Evolutionary conservation across 1,140 invertebrate species (phyloP), one percentile per base, ranked within the genome.

Genomic region (Drosophila rufa): DNA sequence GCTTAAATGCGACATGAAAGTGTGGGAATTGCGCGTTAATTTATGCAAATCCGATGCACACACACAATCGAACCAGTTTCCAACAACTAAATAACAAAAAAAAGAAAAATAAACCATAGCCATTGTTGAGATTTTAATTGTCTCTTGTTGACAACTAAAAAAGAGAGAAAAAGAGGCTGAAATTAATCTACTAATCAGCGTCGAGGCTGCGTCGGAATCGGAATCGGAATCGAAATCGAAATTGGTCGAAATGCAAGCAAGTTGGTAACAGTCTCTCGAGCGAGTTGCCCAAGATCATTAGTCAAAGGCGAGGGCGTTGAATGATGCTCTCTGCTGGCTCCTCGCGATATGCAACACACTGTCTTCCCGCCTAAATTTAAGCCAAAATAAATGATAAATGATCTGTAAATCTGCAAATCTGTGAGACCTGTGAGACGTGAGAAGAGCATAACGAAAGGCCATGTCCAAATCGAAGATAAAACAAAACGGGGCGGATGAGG

Each of bases 81-180:
- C 46, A 57, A 70, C 57, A 38, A 19, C 17, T 22, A 38, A 19
- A 14, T 7, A 0, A 53, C 5, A 11, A 46, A 47, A 47, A 7
- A 25, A 25, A 50, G 11, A 33, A 55, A 55, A 36, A 36, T 11
- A 38, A 55, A 22, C 64, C 43, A 46, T 12, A 45, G 50, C 43
- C 71, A 56, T 75, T 73, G 85, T 81, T 89, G 81, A 90, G 90
- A 89, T 90, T 89, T 85, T 85, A 90, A 89, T 81, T 89, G 85
- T 75, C 68, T 78, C 80, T 81, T 76, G 84, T 85, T 89, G 85
- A 90, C 84, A 89, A 90, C 62, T 76, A 45, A 33, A 58, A 58
- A 38, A 38, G 57, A 65, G 62, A 57, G 55, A 75, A 22, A 68
- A 14, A 40, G 11, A 55, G n/a, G 40, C 22, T 38, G 47, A 67